Evolutionary conservation across 2,113 vertebrate genomes (phyloP).

Genomic region (Nycticryphes semicollaris): DNA sequence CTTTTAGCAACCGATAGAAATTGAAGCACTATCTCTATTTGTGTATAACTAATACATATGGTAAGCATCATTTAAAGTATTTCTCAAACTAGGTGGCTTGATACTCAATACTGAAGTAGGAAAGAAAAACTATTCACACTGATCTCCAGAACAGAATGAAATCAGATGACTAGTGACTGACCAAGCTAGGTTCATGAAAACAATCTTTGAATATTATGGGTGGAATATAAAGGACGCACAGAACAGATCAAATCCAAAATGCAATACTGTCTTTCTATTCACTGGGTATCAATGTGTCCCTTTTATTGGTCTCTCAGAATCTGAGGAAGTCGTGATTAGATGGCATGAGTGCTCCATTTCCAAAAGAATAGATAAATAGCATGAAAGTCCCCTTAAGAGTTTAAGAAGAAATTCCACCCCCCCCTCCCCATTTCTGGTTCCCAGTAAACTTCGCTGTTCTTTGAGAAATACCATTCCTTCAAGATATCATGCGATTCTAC

Average conservation of each 20-base stretch:
- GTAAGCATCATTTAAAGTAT: not conserved
- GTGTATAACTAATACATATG: not conserved
- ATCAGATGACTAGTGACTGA: constrained; percentile 24
- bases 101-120: not conserved
- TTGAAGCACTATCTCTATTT: not conserved
- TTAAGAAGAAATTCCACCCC: constrained; percentile 46
- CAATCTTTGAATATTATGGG: constrained; percentile 71
- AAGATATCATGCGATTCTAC: constrained; percentile 63
- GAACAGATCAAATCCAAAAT: constrained; percentile 68
- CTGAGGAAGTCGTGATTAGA: constrained; percentile 76
- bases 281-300: constrained; percentile 73
- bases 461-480: constrained; percentile 70
- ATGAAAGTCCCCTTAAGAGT: constrained; percentile 60
- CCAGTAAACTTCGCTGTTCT: constrained; percentile 70
- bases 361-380: constrained; percentile 71
- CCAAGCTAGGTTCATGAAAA: constrained; percentile 69
- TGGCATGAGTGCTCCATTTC: constrained; percentile 73
- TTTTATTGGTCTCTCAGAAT: constrained; percentile 72
- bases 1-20: not conserved
- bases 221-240: constrained; percentile 66
- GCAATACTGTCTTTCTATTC: constrained; percentile 72
- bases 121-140: constrained; percentile 60
- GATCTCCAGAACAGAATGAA: constrained; percentile 48
- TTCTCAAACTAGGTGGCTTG: not conserved
- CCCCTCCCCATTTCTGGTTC: constrained; percentile 64